Evolutionary conservation across 2,113 vertebrate genomes (phyloP).

Genomic region (Urocynchramus pylzowi): DNA sequence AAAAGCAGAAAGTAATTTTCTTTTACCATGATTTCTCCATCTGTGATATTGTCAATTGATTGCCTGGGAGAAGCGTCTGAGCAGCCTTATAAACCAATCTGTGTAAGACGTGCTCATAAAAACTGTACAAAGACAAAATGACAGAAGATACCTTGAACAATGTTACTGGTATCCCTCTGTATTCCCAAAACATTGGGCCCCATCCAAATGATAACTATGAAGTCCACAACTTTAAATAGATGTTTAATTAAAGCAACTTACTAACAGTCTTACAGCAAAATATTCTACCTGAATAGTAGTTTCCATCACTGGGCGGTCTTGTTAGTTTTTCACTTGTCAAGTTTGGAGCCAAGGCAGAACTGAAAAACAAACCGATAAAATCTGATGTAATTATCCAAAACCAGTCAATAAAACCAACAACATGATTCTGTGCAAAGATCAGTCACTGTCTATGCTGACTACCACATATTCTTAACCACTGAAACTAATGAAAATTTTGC

Average conservation of each 20-base stretch:
- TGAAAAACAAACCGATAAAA: conserved; percentile 38
- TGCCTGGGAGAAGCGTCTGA: not conserved
- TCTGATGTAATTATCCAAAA: not conserved
- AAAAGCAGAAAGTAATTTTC: not conserved
- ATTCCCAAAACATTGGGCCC: not conserved
- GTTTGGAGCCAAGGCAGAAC: conserved; percentile 59
- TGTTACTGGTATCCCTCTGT: not conserved
- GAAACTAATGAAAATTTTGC: not conserved
- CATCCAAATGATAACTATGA: not conserved
- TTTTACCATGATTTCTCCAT: not conserved
- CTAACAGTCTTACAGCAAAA: not conserved
- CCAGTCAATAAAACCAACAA: not conserved
- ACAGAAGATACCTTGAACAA: not conserved
- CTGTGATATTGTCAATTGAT: not conserved
- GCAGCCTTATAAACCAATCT: not conserved
- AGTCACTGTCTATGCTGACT: not conserved
- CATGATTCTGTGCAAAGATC: not conserved
- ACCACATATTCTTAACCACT: not conserved
- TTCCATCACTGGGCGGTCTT: conserved; percentile 39
- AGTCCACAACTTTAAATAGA: not conserved
- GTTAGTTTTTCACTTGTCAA: conserved; percentile 63
- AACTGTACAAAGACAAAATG: not conserved
- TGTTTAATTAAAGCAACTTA: not conserved
- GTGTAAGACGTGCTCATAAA: not conserved
- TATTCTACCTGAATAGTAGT: conserved; percentile 66